Evolutionary conservation across 2,888 invertebrate species (phyloP), one percentile per base, ranked within the genome.

Genomic region (Torymus texanus): DNA sequence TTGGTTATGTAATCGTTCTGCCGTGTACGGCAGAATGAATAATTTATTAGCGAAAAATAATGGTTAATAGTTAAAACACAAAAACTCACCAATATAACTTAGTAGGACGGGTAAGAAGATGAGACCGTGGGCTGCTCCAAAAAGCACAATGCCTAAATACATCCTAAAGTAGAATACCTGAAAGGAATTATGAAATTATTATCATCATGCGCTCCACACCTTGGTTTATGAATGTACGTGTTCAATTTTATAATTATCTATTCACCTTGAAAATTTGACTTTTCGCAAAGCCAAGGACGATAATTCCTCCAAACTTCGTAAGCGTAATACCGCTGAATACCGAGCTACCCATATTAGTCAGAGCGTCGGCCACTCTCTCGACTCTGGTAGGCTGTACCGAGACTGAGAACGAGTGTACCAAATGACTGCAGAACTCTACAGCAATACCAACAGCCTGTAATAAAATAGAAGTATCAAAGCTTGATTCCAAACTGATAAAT

Each of bases 351-450:
- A 98, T 98, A 87, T 95, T 94, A 14, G 95, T 93, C 50, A 99
- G 92, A 1, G 98, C 94, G 87, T 96, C 95, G 0, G 95, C 93
- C 0, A 98, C 96, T 84, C 98, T 92, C 79, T 93, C 93, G 50
- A 95, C 93, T 83, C 96, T 92, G 62, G 94, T 93, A 78, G 92
- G 92, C 85, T 95, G 93, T 75, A 95, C 93, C 71, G 97, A 97
- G 74, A 95, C 92, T 0, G 96, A 94, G 92, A 98, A 99, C 80
- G 96, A 95, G 90, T 98, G 96, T 81, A 97, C 97, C 85, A 99
- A 92, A 92, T 99, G 99, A 82, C 98, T 98, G 91, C 98, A 98
- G 92, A 99, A 99, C 92, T 99, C 99, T 59, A 99, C 99, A 16
- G 98, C 95, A 83, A 99, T 99, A 66, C 99, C 99, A 84, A 99